Evolutionary conservation across 2,797 vertebrate species (phyloP), one percentile per base, ranked within the genome.

Genomic region (Antrozous pallidus): DNA sequence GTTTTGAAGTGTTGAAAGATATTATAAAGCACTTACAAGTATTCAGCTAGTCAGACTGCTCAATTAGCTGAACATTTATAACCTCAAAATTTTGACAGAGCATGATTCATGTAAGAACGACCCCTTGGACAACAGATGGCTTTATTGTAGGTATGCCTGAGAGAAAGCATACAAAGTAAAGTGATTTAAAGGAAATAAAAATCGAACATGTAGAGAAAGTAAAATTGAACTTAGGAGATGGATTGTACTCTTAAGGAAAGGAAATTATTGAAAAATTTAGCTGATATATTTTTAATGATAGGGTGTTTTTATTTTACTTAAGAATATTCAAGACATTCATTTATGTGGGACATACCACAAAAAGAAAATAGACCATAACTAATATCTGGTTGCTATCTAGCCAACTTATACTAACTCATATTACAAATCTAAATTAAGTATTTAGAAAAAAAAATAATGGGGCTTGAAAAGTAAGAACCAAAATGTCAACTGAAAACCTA

Each of bases 81-180:
- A 97, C 96, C 95, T 88, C 74, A 94, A 83, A 61, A 96, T 95
- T 96, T 58, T 97, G 94, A 92, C 96, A 96, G 54, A 82, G 83
- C 47, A 74, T 92, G 77, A 97, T 80, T 95, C 94, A 96, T 96
- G 92, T 26, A 90, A 28, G 74, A 97, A 95, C 33, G 79, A 95
- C 78, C 38, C 65, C 45, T 96, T 78, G 88, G 88, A 96, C 95
- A 97, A 97, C 96, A 97, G 95, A 97, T 95, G 95, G 95, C 93
- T 95, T 89, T 95, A 90, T 93, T 97, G 95, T 93, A 93, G 94
- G 85, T 83, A 93, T 26, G 74, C 79, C 78, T 95, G 93, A 91
- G 56, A 95, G 93, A 95, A 94, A 81, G 45, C 74, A 74, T n/a
- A 58, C n/a, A 70, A 79, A 86, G 73, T 91, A 63, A 40, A 47